phyloP scores from a whole-genome alignment of 2,888 invertebrate species.

The Stenotaenia linearis region DNA sequence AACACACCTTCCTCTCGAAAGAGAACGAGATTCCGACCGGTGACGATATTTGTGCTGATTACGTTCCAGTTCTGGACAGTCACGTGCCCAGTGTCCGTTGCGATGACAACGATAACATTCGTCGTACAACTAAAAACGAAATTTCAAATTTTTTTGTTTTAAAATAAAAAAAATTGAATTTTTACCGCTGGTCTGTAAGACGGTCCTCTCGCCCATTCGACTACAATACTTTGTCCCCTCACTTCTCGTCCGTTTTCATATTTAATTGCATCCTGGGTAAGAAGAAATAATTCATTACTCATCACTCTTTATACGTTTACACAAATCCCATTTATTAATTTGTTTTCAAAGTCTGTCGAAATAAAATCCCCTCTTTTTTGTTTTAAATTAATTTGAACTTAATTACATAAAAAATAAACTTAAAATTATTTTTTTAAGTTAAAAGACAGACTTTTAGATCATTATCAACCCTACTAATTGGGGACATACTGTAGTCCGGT shows the following conservation, averaged over 20 bases:
- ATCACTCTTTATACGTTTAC: too few species aligned
- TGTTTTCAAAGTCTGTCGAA: too few species aligned
- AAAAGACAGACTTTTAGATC: background rate
- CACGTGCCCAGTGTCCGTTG: conserved; percentile 49
- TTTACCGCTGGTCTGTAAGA: conserved; percentile 43
- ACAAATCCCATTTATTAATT: too few species aligned
- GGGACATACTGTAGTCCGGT: conserved; percentile 33
- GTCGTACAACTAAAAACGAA: conserved; percentile 43
- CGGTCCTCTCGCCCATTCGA: conserved; percentile 49
- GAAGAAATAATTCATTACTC: too few species aligned
- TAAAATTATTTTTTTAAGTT: background rate
- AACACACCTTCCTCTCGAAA: conserved; percentile 33
- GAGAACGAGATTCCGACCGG: conserved; percentile 37
- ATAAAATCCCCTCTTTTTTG: background rate
- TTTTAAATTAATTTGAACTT: too few species aligned
- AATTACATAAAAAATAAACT: too few species aligned
- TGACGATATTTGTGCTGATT: conserved; percentile 36
- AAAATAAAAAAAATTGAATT: too few species aligned
- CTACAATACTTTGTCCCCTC: conserved; percentile 48
- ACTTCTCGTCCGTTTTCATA: conserved; percentile 49
- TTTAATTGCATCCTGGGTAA: conserved; percentile 48
- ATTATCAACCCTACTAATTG: conserved; percentile 24
- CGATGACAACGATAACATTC: conserved; percentile 49
- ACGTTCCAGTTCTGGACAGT: conserved; percentile 45
- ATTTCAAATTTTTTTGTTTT: background rate